A percentile compares a stretch with the other conserved stretches of the same genome.
phyloP scores from a whole-genome alignment of 2,113 vertebrate species.

The Psilopsiagon aurifrons region DNA sequence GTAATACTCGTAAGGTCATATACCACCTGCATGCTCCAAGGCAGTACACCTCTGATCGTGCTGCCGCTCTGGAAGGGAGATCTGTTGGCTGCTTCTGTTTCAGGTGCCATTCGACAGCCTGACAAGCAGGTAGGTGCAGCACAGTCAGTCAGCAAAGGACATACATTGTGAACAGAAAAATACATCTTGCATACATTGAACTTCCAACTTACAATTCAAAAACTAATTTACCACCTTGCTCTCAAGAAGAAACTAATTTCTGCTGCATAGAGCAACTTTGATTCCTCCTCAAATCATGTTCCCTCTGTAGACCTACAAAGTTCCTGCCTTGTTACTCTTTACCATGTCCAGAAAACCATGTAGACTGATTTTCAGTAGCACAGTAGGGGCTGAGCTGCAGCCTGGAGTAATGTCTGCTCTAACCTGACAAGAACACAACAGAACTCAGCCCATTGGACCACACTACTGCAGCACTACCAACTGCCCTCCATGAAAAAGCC shows the following conservation, averaged over 20 bases:
- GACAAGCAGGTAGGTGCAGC: not conserved
- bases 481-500: not conserved
- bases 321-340: not conserved
- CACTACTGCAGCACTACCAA: not conserved
- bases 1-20: not conserved
- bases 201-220: not conserved
- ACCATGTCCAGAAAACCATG: not conserved
- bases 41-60: not conserved
- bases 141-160: not conserved
- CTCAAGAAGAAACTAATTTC: not conserved
- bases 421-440: not conserved
- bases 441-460: not conserved
- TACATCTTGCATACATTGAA: not conserved
- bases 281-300: not conserved
- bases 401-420: not conserved
- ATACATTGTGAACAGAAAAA: not conserved
- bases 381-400: not conserved
- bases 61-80: not conserved
- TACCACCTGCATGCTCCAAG: not conserved
- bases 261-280: not conserved
- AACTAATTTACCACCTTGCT: not conserved
- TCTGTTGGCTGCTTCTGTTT: not conserved
- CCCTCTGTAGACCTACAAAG: not conserved
- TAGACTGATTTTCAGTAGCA: not conserved
- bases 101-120: not conserved